Conservation (phyloP, 2,888 invertebrate species). For the Drosophila quasianomalipes region DNA sequence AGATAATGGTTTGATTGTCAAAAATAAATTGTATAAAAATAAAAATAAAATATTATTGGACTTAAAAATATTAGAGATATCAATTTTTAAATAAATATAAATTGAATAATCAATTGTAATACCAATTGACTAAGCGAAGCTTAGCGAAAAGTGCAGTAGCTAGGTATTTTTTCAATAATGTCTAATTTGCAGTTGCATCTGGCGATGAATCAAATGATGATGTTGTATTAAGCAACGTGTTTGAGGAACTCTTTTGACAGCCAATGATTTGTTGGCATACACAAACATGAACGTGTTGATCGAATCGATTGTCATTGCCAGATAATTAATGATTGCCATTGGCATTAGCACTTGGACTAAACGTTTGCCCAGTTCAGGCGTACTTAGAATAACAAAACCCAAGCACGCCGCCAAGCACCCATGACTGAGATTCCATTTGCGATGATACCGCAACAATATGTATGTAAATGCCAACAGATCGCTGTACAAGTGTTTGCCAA, state of each 20-base stretch:
- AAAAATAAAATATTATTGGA: background rate
- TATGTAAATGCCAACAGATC: conserved; percentile 58
- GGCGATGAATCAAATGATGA: background rate
- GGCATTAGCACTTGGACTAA: conserved; percentile 36
- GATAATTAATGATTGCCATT: conserved; percentile 47
- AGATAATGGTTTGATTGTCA: background rate
- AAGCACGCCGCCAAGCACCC: conserved; percentile 22
- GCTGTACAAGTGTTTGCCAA: conserved; percentile 62
- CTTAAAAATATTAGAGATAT: background rate
- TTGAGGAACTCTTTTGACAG: conserved; percentile 13
- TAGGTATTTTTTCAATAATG: background rate
- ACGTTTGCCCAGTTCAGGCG: conserved; percentile 9
- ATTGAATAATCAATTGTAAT: background rate
- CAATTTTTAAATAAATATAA: background rate
- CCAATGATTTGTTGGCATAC: conserved; percentile 5
- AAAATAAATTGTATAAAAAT: background rate
- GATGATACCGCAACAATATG: conserved; percentile 13
- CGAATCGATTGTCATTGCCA: conserved; percentile 42
- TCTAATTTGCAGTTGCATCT: background rate
- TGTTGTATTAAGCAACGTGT: background rate
- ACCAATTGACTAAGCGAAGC: background rate
- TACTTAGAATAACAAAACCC: background rate
- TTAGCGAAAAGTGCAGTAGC: background rate
- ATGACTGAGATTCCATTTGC: conserved; percentile 38
- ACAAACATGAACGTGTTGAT: background rate